Percentiles rank a stretch among this genome's conserved stretches.
Conservation (phyloP, 2,797 vertebrate genomes). For the Esox masquinongy region DNA sequence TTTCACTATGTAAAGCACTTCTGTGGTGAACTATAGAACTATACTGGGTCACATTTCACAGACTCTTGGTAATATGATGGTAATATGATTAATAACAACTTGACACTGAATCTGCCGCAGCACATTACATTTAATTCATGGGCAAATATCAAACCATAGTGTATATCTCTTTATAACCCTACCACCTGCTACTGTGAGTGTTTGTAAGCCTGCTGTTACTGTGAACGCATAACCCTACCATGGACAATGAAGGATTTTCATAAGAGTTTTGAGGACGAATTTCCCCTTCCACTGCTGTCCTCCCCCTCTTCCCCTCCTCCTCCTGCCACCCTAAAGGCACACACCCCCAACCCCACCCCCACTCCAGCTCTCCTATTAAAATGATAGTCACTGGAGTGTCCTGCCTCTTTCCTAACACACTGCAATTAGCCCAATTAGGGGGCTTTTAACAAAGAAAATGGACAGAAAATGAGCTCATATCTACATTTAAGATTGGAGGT, state of each 20-base stretch:
- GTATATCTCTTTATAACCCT: no score
- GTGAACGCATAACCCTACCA: not conserved
- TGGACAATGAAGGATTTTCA: not conserved
- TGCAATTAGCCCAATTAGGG: constrained; percentile 75
- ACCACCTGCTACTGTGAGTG: not conserved
- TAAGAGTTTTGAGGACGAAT: not conserved
- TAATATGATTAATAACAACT: no score
- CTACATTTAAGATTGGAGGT: constrained; percentile 13
- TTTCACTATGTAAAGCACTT: not conserved
- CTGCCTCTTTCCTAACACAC: constrained; percentile 59
- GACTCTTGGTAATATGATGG: no score
- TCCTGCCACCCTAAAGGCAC: constrained; percentile 2
- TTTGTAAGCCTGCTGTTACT: not conserved
- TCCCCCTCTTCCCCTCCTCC: not conserved
- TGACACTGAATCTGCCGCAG: not conserved
- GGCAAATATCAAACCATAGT: no score
- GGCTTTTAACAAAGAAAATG: constrained; percentile 68
- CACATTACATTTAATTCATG: not conserved
- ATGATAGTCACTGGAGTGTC: constrained; percentile 62
- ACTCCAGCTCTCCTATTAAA: constrained; percentile 58
- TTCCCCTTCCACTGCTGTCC: not conserved
- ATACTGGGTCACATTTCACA: no score
- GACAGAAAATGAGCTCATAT: constrained; percentile 62
- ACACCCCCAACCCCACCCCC: not conserved
- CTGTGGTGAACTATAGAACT: not conserved